A percentile compares a stretch with the other conserved stretches of the same genome.
phyloP scores from a whole-genome alignment of 2,113 vertebrate species.

The Oncorhynchus gorbuscha region DNA sequence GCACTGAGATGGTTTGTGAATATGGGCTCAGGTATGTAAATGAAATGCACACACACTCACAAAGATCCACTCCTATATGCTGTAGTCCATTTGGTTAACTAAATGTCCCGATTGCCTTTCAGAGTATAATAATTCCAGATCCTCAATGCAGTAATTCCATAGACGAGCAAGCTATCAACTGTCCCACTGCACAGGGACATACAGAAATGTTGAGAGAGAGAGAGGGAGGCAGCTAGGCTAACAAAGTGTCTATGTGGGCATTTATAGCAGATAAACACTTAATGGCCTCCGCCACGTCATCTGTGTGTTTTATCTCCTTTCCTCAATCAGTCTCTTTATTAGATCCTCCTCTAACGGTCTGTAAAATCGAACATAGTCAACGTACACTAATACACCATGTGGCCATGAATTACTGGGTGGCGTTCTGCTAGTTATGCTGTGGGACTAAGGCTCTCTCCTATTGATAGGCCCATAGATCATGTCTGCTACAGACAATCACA shows the following conservation, averaged over 20 bases:
- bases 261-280: constrained; percentile 18
- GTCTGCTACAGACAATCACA: constrained; percentile 60
- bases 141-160: not conserved
- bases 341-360: constrained; percentile 1
- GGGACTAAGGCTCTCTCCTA: constrained; percentile 53
- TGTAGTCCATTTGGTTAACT: not conserved
- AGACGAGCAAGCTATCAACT: not conserved
- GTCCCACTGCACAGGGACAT: not conserved
- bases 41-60: too few relatives aligned
- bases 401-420: constrained; percentile 44
- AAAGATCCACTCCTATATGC: too few relatives aligned
- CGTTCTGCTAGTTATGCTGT: constrained; percentile 41
- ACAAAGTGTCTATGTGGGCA: not conserved
- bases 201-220: not conserved
- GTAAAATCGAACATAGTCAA: constrained; percentile 33
- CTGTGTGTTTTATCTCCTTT: constrained; percentile 9
- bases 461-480: constrained; percentile 67
- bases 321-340: constrained; percentile 13
- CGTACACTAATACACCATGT: constrained; percentile 51
- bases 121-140: not conserved
- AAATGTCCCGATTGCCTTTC: not conserved
- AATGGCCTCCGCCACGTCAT: not conserved
- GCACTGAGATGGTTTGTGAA: not conserved
- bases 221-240: not conserved
- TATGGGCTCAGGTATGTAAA: too few relatives aligned